Evolutionary conservation across 2,113 vertebrate genomes (phyloP), one percentile per base, ranked within the genome.

Genomic region (Cariama cristata): DNA sequence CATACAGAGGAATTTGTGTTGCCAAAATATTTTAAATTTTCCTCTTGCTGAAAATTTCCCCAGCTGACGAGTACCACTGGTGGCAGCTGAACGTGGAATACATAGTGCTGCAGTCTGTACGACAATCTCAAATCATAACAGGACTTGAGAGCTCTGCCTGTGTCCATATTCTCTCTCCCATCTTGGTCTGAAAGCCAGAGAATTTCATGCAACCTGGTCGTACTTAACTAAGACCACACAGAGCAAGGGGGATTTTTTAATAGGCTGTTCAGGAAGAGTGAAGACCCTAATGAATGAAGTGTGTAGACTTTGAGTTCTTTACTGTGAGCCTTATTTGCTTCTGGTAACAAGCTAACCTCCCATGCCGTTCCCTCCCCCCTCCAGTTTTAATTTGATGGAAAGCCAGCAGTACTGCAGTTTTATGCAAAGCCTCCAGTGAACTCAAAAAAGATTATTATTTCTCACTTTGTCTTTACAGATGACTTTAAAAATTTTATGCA

Each of bases 401-500:
- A 96, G n/a, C 24, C 64, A 75, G 50, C 66, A 62, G 24, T 53
- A 7, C n/a, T 88, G 50, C 66, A 86, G 68, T 73, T 86, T 86
- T 88, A 19, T 62, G 74, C 89, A 90, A 96, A 93, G 77, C 72
- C 59, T 95, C n/a, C 49, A 95, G 42, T 86, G 63, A 93, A 91
- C 88, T 96, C 73, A 40, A 22, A 80, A 89, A 80, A 62, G 20
- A 90, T 93, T 62, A 79, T 77, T 93, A 64, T 90, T 56, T 59
- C 50, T 76, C 81, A 81, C 71, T 28, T 94, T 82, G 84, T 92
- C 90, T 94, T 96, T 88, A 79, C 86, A 82, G 95, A 86, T 97
- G 98, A 95, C 93, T 97, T 97, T 88, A 96, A 97, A 97, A 97
- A 96, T 77, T 94, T 98, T 96, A 86, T 94, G 81, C 92, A 18